These are phyloP conservation scores for Tetrao urogallus DNA, from an alignment of 2,113 vertebrate genomes.

Conservation along the genomic window DNA sequence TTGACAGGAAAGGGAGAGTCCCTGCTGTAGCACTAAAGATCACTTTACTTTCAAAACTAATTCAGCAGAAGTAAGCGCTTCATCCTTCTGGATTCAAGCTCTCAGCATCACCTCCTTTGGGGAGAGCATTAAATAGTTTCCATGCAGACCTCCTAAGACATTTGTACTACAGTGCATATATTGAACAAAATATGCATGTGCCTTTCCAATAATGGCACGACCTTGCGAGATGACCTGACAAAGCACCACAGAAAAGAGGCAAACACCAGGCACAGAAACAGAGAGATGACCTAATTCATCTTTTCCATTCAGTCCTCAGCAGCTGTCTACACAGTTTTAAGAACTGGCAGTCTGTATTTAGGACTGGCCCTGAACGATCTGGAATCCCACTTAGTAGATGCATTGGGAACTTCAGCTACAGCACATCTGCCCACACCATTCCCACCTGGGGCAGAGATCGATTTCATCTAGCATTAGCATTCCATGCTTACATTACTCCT, in stretches of 20 bases:
- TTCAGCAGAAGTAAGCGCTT: neutral
- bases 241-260: neutral
- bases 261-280: neutral
- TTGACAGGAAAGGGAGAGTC: constrained; percentile 58
- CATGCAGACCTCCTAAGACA: neutral
- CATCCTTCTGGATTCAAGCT: neutral
- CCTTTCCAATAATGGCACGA: neutral
- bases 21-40: neutral
- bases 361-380: constrained; percentile 14
- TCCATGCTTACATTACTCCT: neutral
- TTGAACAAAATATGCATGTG: neutral
- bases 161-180: neutral
- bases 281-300: neutral
- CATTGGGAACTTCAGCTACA: constrained; percentile 7
- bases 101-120: neutral
- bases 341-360: constrained; percentile 26
- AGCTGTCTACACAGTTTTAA: neutral
- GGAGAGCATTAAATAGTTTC: neutral
- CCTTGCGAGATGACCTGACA: constrained; percentile 7
- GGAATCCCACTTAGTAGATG: constrained; percentile 31
- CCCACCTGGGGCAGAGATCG: neutral
- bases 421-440: neutral
- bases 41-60: constrained; percentile 8
- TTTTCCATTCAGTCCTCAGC: constrained; percentile 9
- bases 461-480: neutral